These are phyloP conservation scores for Trochalopteron elliotii DNA, from an alignment of 2,113 vertebrate genomes.

Conservation along the genomic window DNA sequence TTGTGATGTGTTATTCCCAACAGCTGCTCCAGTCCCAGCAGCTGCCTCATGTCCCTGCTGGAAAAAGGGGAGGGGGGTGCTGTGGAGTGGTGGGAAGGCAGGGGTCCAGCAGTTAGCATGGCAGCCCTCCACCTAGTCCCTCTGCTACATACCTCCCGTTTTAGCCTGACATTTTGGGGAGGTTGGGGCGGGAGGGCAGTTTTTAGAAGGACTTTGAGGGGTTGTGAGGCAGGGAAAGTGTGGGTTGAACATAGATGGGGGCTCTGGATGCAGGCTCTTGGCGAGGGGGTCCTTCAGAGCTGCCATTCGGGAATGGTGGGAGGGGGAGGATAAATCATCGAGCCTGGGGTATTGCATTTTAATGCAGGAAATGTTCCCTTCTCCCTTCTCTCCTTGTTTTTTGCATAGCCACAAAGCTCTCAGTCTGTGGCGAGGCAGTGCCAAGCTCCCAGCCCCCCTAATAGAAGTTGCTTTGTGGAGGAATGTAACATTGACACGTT, in stretches of 20 bases:
- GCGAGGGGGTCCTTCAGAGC: not conserved
- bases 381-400: slow-evolving; percentile 54
- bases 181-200: accelerated
- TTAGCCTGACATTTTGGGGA: not conserved
- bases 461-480: slow-evolving; percentile 82
- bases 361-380: slow-evolving; percentile 80
- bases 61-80: not conserved
- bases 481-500: slow-evolving; percentile 84
- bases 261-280: not conserved
- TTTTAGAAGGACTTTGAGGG: not conserved
- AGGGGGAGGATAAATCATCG: not conserved
- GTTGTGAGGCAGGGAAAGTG: not conserved
- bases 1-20: not conserved
- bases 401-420: slow-evolving; percentile 77
- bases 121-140: not conserved
- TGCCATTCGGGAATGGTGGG: not conserved
- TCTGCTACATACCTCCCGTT: not conserved
- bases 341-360: slow-evolving; percentile 71
- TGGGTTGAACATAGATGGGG: not conserved
- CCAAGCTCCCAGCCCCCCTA: slow-evolving; percentile 75
- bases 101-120: not conserved
- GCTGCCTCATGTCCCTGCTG: not conserved
- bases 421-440: slow-evolving; percentile 75
- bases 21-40: not conserved
- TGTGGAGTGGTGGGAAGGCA: not conserved